These are phyloP conservation scores for Anarrhichthys ocellatus DNA, from an alignment of 2,113 vertebrate genomes.

Conservation along the genomic window DNA sequence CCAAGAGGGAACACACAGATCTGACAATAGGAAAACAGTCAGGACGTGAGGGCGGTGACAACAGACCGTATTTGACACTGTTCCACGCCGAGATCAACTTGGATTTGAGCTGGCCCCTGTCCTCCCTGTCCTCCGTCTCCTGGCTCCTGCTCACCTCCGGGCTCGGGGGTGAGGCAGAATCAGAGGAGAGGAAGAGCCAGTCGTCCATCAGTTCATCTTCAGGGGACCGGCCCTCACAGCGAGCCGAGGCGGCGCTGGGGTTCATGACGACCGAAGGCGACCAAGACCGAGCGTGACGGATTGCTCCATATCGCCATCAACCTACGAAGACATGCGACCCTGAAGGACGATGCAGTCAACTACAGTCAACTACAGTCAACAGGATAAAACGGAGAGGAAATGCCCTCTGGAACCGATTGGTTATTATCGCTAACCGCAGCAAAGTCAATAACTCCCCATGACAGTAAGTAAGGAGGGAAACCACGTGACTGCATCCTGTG, in stretches of 20 bases:
- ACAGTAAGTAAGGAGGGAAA: slow-evolving; percentile 19
- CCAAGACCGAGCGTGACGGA: not conserved
- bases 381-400: not conserved
- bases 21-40: not conserved
- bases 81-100: slow-evolving; percentile 90
- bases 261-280: slow-evolving; percentile 58
- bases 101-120: slow-evolving; percentile 86
- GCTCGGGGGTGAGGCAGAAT: slow-evolving; percentile 2
- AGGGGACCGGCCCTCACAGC: slow-evolving; percentile 25
- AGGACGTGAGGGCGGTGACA: not conserved
- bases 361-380: not conserved
- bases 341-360: not conserved
- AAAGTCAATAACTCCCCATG: slow-evolving; percentile 34
- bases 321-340: slow-evolving; percentile 6
- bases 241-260: slow-evolving; percentile 20
- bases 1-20: not conserved
- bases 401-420: not conserved
- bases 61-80: slow-evolving; percentile 90
- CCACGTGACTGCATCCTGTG: slow-evolving; percentile 63
- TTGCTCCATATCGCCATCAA: slow-evolving; percentile 38
- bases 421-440: slow-evolving; percentile 1
- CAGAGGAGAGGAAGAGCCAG: slow-evolving; percentile 72
- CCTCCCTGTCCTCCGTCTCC: slow-evolving; percentile 84
- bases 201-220: slow-evolving; percentile 55
- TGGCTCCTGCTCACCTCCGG: slow-evolving; percentile 20